Evolutionary conservation across 2,797 vertebrate species (phyloP).

Genomic region (Petrocephalus schoutedeni): DNA sequence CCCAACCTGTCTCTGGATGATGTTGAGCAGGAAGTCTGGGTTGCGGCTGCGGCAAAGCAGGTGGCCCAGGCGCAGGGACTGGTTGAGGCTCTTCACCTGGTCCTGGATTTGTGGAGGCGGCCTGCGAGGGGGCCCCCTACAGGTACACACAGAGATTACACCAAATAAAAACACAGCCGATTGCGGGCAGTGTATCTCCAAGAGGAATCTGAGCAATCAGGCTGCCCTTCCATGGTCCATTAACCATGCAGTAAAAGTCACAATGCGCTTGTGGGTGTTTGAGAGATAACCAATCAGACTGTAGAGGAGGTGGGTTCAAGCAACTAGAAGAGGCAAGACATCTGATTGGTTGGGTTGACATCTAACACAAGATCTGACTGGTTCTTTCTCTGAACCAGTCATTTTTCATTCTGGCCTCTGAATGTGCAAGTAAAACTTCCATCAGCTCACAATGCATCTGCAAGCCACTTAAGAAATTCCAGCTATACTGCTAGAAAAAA

Average conservation of each 20-base stretch:
- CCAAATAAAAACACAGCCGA: not conserved
- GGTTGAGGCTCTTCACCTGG: constrained; percentile 90
- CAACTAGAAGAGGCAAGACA: no score
- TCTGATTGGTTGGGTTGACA: no score
- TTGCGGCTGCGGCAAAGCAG: constrained; percentile 91
- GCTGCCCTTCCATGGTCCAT: not conserved
- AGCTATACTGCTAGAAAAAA: not conserved
- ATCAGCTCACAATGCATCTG: not conserved
- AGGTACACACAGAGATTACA: constrained; percentile 23
- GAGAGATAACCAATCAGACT: no score
- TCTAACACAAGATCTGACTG: no score
- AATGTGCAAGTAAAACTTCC: no score
- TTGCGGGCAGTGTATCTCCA: not conserved
- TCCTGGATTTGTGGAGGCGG: constrained; percentile 88
- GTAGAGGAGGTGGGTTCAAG: no score
- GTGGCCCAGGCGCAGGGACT: constrained; percentile 88
- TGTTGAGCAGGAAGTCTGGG: constrained; percentile 93
- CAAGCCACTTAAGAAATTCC: not conserved
- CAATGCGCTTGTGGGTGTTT: not conserved
- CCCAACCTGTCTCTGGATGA: constrained; percentile 93
- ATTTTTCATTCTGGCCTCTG: no score
- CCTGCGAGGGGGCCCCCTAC: constrained; percentile 85
- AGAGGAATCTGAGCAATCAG: not conserved
- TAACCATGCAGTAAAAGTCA: not conserved
- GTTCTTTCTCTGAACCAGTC: no score